Conservation (phyloP, 2,797 vertebrate species). For the Microctenopoma lineatum region DNA sequence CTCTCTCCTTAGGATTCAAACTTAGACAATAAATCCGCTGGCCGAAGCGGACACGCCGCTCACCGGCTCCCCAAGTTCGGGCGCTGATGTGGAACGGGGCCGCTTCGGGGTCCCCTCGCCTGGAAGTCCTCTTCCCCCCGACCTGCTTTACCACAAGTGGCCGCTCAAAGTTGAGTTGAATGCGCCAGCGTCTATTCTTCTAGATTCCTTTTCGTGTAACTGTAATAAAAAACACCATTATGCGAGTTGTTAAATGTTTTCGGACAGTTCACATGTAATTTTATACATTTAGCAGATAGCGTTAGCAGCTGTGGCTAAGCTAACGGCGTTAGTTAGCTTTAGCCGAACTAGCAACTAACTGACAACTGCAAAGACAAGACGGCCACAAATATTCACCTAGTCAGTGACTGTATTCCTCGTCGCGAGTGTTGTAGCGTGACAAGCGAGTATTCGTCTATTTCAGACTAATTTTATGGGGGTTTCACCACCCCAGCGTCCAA, state of each 20-base stretch:
- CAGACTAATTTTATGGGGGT: slow-evolving; percentile 10
- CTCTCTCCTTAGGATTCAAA: slow-evolving; percentile 25
- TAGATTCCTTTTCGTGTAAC: neutral
- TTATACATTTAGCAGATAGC: slow-evolving; percentile 27
- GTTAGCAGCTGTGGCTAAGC: slow-evolving; percentile 56
- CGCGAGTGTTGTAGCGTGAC: slow-evolving; percentile 25
- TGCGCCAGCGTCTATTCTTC: neutral
- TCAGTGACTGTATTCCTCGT: neutral
- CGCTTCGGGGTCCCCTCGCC: slow-evolving; percentile 64
- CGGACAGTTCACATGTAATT: slow-evolving; percentile 32
- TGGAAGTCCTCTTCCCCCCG: slow-evolving; percentile 36
- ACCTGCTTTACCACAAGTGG: slow-evolving; percentile 33
- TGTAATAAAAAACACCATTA: slow-evolving; percentile 5
- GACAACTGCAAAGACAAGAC: slow-evolving; percentile 4
- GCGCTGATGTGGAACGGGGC: slow-evolving; percentile 65
- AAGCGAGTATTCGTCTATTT: slow-evolving; percentile 17
- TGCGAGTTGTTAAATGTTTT: neutral
- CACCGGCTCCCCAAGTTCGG: slow-evolving; percentile 31
- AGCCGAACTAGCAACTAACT: slow-evolving; percentile 40
- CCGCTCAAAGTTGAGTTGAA: slow-evolving; percentile 46
- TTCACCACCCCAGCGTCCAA: slow-evolving; percentile 56
- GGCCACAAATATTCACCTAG: slow-evolving; percentile 29
- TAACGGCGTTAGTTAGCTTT: slow-evolving; percentile 66
- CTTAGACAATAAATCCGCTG: neutral
- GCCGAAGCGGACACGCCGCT: slow-evolving; percentile 6